Evolutionary conservation across 2,888 invertebrate species (phyloP), one percentile per base, ranked within the genome.

Genomic region (Polietes domitor): DNA sequence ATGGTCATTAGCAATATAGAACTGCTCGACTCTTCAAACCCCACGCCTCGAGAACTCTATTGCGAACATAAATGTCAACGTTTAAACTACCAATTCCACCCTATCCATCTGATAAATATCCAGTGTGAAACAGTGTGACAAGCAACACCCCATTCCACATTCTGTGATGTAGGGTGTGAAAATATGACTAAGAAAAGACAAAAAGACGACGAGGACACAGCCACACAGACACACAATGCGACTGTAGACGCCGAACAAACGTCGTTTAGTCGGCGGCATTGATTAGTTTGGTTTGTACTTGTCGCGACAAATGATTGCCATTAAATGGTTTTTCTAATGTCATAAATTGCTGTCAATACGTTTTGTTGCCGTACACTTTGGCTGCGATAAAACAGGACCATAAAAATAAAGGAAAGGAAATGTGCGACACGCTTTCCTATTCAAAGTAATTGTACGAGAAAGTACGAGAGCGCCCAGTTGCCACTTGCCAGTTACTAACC

Each of bases 251-350:
- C 19, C 17, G 21, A 10, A 43, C 63, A 28, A 73, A 10, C 73
- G 75, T 72, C 32, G 32, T n/a, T 83, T 63, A 71, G 70, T 41
- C 77, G 53, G 73, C 80, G 75, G 71, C 77, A 77, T 80, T 79
- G 82, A 85, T 82, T 86, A 77, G 73, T 77, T 73, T 50, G 55
- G 63, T 72, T 50, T 68, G 68, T 72, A 72, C 65, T 79, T 73
- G 83, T 79, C 68, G 79, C 83, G 76, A 77, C 79, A 83, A 80
- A 68, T 86, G 71, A 83, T 86, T 85, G 77, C 58, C 85, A 82
- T 81, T 85, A 80, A 83, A 83, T 76, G 55, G 77, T 58, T 83
- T 82, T 63, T 76, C 53, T 83, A 86, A 82, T 82, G 77, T 76
- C 85, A 82, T 80, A 83, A 72, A 83, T 86, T 81, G 68, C 75